Base-by-base conservation (phyloP, 2,888 invertebrate species). In the Fissipunctia ypsillon region DNA sequence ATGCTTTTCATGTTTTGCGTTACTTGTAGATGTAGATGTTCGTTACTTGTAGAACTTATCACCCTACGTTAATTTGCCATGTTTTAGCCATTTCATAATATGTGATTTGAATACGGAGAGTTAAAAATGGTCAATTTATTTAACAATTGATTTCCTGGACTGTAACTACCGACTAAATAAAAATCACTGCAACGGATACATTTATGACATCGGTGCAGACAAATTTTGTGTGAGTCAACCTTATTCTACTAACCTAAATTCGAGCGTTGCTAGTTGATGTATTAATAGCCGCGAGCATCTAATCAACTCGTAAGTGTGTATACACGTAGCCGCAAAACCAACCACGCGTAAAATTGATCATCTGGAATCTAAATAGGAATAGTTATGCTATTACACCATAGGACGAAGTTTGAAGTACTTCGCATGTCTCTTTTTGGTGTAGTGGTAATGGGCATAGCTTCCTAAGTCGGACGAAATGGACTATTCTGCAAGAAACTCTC, bases 291-390 rank as follows among this genome's bases (percentile, higher is more conserved):
- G 28, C 65, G 9, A 61, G 41, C 60, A 28, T 50, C 61, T 77
- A 77, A 77, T 73, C 60, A 35, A 60, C 41, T 66, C 22, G 5
- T 57, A 61, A 56, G 25, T 61, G n/a, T n/a, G n/a, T n/a, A n/a
- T n/a, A n/a, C n/a, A 77, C 60, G 28, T 56, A 43, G 25, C 54
- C 54, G 16, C 78, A 73, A n/a, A 76, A 65, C 48, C 6, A 54
- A 43, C 73, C 77, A 65, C 54, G 77, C 78, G 77, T 61, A 56
- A 65, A 77, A 72, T 77, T 65, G 59, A 72, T 78, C 52, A 78
- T 60, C 54, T 43, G 41, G 12, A 25, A 63, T 56, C 28, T 50
- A 25, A 78, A 72, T 78, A 65, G 31, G n/a, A 65, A 48, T 63
- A 63, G n/a, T 43, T 50, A 70, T 35, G 16, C 28, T 57, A 59